Evolutionary conservation across 2,888 invertebrate species (phyloP).

Genomic region (Steinernema scapterisci): DNA sequence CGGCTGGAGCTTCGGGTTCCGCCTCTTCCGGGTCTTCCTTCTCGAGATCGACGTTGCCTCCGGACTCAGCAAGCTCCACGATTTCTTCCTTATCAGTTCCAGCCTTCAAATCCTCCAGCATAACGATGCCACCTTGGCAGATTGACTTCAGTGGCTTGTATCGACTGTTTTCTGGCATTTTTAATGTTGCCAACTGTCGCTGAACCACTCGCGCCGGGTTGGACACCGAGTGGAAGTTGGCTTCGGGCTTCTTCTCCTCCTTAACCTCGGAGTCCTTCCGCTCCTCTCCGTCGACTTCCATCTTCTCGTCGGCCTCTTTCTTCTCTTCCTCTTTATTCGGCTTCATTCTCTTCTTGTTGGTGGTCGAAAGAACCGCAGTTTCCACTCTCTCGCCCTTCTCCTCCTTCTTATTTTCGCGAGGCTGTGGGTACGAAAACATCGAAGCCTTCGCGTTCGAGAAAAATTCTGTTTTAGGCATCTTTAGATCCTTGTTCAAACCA

Average conservation of each 20-base stretch:
- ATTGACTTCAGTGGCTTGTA: conserved; percentile 86
- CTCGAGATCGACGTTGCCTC: conserved; percentile 34
- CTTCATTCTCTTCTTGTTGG: conserved; percentile 85
- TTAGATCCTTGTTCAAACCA: conserved; percentile 87
- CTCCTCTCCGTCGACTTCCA: background rate
- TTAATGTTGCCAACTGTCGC: conserved; percentile 79
- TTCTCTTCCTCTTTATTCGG: conserved; percentile 34
- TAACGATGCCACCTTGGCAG: conserved; percentile 81
- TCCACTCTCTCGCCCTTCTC: conserved; percentile 96
- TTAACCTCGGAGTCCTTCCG: background rate
- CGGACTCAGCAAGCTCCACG: conserved; percentile 53
- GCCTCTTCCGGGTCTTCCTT: conserved; percentile 1
- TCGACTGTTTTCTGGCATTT: conserved; percentile 77
- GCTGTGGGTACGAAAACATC: conserved; percentile 92
- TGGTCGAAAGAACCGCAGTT: conserved; percentile 94
- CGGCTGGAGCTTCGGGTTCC: conserved; percentile 36
- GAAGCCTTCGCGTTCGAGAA: conserved; percentile 92
- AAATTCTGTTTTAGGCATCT: conserved; percentile 81
- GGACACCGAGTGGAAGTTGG: conserved; percentile 84
- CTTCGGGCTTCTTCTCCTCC: conserved; percentile 73
- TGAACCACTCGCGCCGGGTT: conserved; percentile 94
- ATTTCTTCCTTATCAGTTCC: conserved; percentile 70
- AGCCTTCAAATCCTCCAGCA: conserved; percentile 84
- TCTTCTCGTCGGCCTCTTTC: conserved; percentile 38
- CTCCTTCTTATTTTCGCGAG: conserved; percentile 96